Evolutionary conservation across 1,140 invertebrate genomes (phyloP), one percentile per base, ranked within the genome.

Genomic region (Drosophila lowei): DNA sequence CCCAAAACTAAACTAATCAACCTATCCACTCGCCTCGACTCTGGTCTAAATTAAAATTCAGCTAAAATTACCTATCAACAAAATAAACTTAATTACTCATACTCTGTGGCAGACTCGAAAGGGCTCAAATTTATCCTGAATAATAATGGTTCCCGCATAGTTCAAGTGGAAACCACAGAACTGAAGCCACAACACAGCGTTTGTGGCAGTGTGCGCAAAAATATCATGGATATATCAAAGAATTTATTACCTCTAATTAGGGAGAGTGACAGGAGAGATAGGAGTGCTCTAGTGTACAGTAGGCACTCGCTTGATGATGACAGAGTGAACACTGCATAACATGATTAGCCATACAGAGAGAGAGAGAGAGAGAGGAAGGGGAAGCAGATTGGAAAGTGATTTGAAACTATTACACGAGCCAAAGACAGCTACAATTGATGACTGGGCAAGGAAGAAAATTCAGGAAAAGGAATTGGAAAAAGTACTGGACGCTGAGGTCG

Each of bases 321-420:
- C 5, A 2, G 3, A 47, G n/a, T 25, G 21, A 2, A 18, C 9
- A 15, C 8, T 56, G 54, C 34, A 38, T 38, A 13, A 38, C 34
- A 38, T 38, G 34, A 38, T 38, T 38, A 38, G 34, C 34, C 34
- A 5, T 3, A 8, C 7, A 5, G 11, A 2, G 34, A 28, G 43
- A 47, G 13, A 18, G 28, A 18, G 15, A 44, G 13, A 16, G 41
- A 15, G 25, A 62, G 34, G 34, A 9, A 46, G 18, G 18, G 18
- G 30, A 28, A 38, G 46, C 46, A 38, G 41, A 61, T 80, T 48
- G 21, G 54, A 72, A 84, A 70, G 76, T 72, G 81, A 85, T 85
- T 73, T 77, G 77, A 73, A 66, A 79, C 72, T 85, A 80, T 85
- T 85, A 85, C 46, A 46, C 55, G n/a, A 50, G 44, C 49, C 57